Evolutionary conservation across 1,140 invertebrate genomes (phyloP).

Genomic region (Bombus picipes): DNA sequence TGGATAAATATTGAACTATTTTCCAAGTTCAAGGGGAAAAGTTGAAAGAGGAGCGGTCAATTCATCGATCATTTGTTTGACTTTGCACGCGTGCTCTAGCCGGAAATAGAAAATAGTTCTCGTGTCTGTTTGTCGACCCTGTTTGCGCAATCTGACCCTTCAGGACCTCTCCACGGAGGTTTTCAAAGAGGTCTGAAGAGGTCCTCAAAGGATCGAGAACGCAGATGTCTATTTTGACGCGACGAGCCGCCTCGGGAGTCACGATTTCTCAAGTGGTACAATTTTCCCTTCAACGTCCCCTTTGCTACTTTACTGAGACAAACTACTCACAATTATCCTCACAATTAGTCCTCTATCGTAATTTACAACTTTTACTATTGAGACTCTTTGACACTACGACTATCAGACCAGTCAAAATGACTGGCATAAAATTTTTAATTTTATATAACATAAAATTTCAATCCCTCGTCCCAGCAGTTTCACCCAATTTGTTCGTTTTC

Average conservation of each 20-base stretch:
- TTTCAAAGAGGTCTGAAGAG: conserved; percentile 57
- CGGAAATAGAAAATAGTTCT: conserved; percentile 67
- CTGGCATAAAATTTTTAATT: too few relatives aligned
- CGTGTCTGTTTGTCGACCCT: conserved; percentile 63
- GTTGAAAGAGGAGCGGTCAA: conserved; percentile 4
- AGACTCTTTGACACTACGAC: rapidly evolving
- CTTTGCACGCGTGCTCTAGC: conserved; percentile 60
- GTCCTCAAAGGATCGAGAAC: conserved; percentile 67
- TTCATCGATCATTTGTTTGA: conserved; percentile 56
- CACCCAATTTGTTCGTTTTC: not conserved
- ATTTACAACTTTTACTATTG: not conserved
- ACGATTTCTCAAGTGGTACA: conserved; percentile 61
- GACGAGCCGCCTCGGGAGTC: conserved; percentile 36
- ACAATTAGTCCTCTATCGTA: too few relatives aligned
- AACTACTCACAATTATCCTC: not conserved
- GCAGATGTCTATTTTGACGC: conserved; percentile 79
- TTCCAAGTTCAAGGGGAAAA: not conserved
- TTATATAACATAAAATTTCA: not conserved
- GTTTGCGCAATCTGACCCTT: conserved; percentile 75
- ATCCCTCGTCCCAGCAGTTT: not conserved
- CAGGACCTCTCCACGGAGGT: conserved; percentile 66
- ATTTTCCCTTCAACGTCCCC: conserved; percentile 18
- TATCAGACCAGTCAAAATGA: not conserved
- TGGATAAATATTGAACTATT: conserved; percentile 29
- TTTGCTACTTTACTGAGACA: not conserved